These are phyloP conservation scores for Taurulus bubalis DNA, from an alignment of 2,113 vertebrate genomes.

Conservation along the genomic window DNA sequence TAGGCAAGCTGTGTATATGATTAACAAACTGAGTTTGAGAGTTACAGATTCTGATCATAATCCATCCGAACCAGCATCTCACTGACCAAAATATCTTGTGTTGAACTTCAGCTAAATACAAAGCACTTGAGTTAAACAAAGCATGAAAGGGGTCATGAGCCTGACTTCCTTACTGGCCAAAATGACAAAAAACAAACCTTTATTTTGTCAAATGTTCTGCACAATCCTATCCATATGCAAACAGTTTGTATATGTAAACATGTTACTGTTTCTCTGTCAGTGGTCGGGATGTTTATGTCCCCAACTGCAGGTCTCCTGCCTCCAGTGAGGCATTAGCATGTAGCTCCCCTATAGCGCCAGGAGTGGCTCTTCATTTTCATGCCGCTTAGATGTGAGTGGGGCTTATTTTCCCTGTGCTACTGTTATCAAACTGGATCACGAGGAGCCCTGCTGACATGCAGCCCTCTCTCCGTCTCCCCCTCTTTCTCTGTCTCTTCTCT, in stretches of 20 bases:
- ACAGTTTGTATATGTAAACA: background rate
- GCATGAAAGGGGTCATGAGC: background rate
- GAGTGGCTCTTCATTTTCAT: constrained; percentile 61
- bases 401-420: constrained; percentile 69
- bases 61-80: background rate
- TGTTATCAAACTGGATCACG: constrained; percentile 83
- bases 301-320: constrained; percentile 28
- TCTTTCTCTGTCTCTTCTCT: background rate
- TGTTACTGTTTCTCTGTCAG: background rate
- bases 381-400: constrained; percentile 54
- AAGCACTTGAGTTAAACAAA: background rate
- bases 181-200: background rate
- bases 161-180: background rate
- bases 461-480: constrained; percentile 37
- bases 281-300: constrained; percentile 12
- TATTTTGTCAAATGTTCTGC: background rate
- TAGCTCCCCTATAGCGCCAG: constrained; percentile 34
- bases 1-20: background rate
- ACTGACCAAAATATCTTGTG: background rate
- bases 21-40: background rate
- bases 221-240: background rate
- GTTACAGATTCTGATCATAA: background rate
- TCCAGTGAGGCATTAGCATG: constrained; percentile 43
- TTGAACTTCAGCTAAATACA: background rate
- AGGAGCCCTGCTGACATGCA: constrained; percentile 71